Evolutionary conservation across 1,140 invertebrate species (phyloP), one percentile per base, ranked within the genome.

Genomic region (Drosophila asahinai): DNA sequence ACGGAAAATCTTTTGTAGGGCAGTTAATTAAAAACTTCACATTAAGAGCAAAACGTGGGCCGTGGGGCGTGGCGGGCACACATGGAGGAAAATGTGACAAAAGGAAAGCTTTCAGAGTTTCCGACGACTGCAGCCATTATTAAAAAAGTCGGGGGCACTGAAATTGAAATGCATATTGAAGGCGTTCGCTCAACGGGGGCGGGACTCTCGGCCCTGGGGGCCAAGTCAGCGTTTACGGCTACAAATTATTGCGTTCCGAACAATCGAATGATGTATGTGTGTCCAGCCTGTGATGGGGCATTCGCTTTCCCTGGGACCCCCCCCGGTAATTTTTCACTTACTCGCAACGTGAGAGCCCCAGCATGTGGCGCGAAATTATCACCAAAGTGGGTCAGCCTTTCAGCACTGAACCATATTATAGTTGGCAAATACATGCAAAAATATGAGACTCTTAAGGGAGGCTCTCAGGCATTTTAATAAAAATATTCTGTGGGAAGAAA

Each of bases 11-110:
- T 87, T 57, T 87, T 89, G 84, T 89, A 77, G 83, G 84, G 81
- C 84, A 87, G 84, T 87, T 87, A 87, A 87, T 87, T 87, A 87
- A 87, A 87, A 87, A 87, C 73, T 87, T 89, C 68, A 73, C 71
- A 74, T 74, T 89, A 71, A 83, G 84, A 73, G 77, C 64, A 63
- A 47, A 30, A 27, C 12, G n/a, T 49, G 55, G 9, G 38, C 12
- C 11, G 14, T 7, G 15, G 19, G 61, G 43, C 38, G 61, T 64
- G 67, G 68, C 68, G 14, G 64, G 62, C 54, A 55, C 54, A 55
- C 54, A 55, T 27, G 36, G 19, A 30, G 45, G 47, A 79, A 79
- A 79, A 79, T 71, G 59, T 64, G 77, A 79, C 77, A 72, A 79
- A 79, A 73, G 59, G 63, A 71, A 78, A 72, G 30, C 67, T 78